Conservation (phyloP, 2,888 invertebrate genomes). For the Drosophila austrosaltans region DNA sequence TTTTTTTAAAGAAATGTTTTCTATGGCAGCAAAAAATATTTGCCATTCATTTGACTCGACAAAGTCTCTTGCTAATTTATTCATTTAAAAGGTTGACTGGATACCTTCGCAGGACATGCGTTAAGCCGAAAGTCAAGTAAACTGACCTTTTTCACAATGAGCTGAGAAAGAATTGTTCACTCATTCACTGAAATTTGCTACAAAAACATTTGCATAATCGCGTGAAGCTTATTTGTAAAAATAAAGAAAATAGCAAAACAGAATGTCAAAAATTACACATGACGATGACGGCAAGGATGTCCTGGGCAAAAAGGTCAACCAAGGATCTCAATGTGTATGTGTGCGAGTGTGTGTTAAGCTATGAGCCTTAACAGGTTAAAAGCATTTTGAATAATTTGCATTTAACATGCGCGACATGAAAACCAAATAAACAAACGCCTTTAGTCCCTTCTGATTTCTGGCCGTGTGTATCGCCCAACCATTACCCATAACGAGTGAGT, state of each 20-base stretch:
- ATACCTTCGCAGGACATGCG: not conserved
- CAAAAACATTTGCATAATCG: constrained; percentile 71
- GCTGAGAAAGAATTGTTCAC: constrained; percentile 34
- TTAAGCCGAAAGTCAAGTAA: constrained; percentile 46
- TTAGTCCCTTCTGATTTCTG: constrained; percentile 26
- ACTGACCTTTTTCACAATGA: constrained; percentile 47
- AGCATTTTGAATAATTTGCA: constrained; percentile 76
- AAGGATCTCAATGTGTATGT: constrained; percentile 27
- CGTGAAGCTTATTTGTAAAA: constrained; percentile 76
- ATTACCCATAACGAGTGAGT: constrained; percentile 51
- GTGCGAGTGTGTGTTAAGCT: constrained; percentile 42
- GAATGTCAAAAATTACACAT: constrained; percentile 76
- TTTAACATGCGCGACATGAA: constrained; percentile 79
- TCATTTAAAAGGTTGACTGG: constrained; percentile 56
- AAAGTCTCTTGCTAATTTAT: constrained; percentile 63
- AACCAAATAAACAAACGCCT: constrained; percentile 73
- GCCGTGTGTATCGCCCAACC: not conserved
- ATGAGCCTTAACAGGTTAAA: constrained; percentile 46
- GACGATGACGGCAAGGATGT: constrained; percentile 45
- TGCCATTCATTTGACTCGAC: constrained; percentile 18
- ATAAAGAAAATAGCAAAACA: constrained; percentile 64
- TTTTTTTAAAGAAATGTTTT: not conserved
- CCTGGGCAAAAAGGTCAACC: constrained; percentile 62
- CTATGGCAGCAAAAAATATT: constrained; percentile 16
- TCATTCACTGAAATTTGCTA: constrained; percentile 42